A percentile compares a stretch with the other conserved stretches of the same genome.
These are phyloP conservation scores for Alviniconcha marisindica DNA, from an alignment of 1,140 invertebrate genomes.

Conservation along the genomic window DNA sequence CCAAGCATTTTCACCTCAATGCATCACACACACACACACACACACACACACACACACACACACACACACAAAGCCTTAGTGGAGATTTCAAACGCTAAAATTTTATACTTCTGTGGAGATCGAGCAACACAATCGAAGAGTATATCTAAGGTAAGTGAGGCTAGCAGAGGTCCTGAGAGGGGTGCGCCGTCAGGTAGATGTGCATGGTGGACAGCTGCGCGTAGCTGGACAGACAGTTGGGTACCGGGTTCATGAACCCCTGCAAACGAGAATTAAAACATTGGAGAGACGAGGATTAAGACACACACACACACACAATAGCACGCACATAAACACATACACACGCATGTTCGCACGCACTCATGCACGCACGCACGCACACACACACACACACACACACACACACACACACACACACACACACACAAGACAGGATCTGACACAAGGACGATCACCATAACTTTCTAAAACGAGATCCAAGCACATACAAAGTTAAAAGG, in stretches of 20 bases:
- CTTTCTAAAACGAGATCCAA: no score
- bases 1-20: no score
- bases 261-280: not conserved
- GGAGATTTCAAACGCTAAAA: no score
- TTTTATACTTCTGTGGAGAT: no score
- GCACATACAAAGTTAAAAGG: no score
- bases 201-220: conserved; percentile 18
- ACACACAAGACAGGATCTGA: not conserved
- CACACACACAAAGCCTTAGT: not conserved
- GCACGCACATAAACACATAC: not conserved
- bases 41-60: not conserved
- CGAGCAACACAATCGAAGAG: no score
- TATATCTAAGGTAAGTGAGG: no score
- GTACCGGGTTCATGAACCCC: conserved; percentile 41
- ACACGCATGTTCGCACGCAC: not conserved
- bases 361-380: no score
- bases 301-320: not conserved
- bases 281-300: no score
- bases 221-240: not conserved
- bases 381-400: not conserved
- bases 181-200: conserved; percentile 30
- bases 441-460: no score
- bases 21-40: no score
- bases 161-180: conserved; percentile 17
- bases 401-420: not conserved